These are phyloP conservation scores for Pandemis corylana DNA, from an alignment of 2,888 invertebrate genomes.

Conservation along the genomic window DNA sequence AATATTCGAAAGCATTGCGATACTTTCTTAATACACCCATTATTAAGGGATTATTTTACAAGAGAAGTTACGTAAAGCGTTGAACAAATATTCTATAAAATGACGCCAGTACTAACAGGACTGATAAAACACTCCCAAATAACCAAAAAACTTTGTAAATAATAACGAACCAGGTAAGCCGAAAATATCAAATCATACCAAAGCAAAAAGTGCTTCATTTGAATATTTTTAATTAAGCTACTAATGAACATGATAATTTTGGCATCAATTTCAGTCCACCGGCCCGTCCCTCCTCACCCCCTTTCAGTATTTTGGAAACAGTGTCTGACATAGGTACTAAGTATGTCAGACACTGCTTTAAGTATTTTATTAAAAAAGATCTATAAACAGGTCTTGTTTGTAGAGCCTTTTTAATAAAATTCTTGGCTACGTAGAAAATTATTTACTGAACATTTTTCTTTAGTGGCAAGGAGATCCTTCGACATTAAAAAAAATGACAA, in stretches of 20 bases:
- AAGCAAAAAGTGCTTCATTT: conserved; percentile 16
- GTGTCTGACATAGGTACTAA: not conserved
- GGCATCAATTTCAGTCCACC: conserved; percentile 16
- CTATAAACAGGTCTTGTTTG: not conserved
- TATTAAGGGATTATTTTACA: no score
- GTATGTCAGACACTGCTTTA: no score
- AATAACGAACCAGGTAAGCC: not conserved
- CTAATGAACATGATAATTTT: conserved; percentile 25
- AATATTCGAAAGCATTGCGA: no score
- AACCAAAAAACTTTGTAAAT: not conserved
- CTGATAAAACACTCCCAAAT: no score
- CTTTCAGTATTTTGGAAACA: not conserved
- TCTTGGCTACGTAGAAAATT: not conserved
- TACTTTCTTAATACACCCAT: no score
- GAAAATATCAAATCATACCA: conserved; percentile 7
- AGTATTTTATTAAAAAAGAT: no score
- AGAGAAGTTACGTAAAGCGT: no score
- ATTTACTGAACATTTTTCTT: not conserved
- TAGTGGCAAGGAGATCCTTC: no score
- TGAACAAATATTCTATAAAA: no score
- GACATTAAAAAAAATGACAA: no score
- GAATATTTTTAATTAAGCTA: conserved; percentile 22
- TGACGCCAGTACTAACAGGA: no score
- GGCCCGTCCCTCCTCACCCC: not conserved
- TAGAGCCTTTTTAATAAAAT: not conserved